Base-by-base conservation (phyloP, 1,140 invertebrate genomes). In the Cydia fagiglandana region DNA sequence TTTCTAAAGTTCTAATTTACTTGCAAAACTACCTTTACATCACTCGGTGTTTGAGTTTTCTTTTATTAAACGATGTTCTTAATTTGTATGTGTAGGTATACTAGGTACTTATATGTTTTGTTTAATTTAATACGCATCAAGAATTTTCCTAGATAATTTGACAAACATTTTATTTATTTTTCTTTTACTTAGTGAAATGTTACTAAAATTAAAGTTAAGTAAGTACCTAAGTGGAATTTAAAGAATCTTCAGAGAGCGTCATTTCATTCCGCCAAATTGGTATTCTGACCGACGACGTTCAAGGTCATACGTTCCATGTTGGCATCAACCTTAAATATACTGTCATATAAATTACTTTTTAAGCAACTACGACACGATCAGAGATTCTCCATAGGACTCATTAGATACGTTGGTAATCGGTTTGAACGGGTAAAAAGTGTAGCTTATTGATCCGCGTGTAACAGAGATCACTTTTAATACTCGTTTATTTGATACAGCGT, bases 301-400 rank as follows among this genome's bases (percentile, higher is more conserved):
- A 87, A 87, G 84, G 86, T 77, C 83, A 68, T 84, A 85, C 82
- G 82, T 83, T 84, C 66, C 34, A 85, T 75, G 84, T 89, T 86
- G 77, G 77, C 81, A 89, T 87, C 80, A 78, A 77, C 77, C 78
- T 85, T 76, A 77, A 74, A 66, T 66, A 78, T 78, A 74, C 76
- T 81, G 34, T 70, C 66, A 45, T 83, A 81, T 79, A 83, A 85
- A 86, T 82, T 78, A 79, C 81, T 77, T 78, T 70, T 79, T 68
- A 83, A 84, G 73, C 78, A 64, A 78, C 34, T 53, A 74, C 64
- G 50, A 64, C 66, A 28, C 78, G 53, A 86, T 88, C 85, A 86
- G 75, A 85, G 77, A 89, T 89, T 88, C 86, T 86, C 78, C 79
- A 80, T 80, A 78, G 75, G 75, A 76, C 79, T 1, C 13, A 41